Base-by-base conservation (phyloP, 1,140 invertebrate genomes). In the Brachionus rotundiformis region DNA sequence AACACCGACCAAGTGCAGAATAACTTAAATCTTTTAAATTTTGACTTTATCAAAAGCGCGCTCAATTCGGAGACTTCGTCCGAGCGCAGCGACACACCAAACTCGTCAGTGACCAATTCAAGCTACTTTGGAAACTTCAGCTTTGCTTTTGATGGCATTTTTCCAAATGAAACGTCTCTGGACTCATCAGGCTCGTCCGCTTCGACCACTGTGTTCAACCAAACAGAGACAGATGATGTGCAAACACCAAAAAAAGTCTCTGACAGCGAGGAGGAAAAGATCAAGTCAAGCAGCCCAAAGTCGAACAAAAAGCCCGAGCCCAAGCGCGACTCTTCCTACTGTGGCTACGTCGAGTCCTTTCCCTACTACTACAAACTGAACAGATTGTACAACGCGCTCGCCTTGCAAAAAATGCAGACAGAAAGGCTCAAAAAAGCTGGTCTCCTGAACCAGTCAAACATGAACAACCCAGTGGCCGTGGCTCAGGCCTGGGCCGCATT, bases 301-400 rank as follows among this genome's bases (percentile, higher is more conserved):
- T 44, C 39, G 0, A 76, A 44, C 13, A 76, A 76, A 76, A 77
- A 77, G 31, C 23, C 75, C 25, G n/a, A 29, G 27, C 7, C 7
- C 8, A 54, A 79, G 54, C 7, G n/a, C 8, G 76, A 79, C 29
- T 10, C 19, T 7, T 31, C 76, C 19, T 79, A 79, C 54, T 79
- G 76, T 29, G 76, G 76, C 36, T 79, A 79, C 23, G 76, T 79
- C 29, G 76, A 79, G 31, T 79, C 76, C 13, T 79, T 79, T 79
- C 76, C 76, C n/a, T 79, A 79, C 36, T 79, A 79, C 16, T 79
- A 79, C 76, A 79, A 79, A 13, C 27, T 79, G 7, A 79, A 79
- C 33, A 31, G 76, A 59, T 54, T 79, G 47, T 79, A 79, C 29
- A 79, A 79, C 25, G 76, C 76, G 11, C 36, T 79, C 8, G 76